Conservation (phyloP, 2,797 vertebrate species). For the Falco cherrug region DNA sequence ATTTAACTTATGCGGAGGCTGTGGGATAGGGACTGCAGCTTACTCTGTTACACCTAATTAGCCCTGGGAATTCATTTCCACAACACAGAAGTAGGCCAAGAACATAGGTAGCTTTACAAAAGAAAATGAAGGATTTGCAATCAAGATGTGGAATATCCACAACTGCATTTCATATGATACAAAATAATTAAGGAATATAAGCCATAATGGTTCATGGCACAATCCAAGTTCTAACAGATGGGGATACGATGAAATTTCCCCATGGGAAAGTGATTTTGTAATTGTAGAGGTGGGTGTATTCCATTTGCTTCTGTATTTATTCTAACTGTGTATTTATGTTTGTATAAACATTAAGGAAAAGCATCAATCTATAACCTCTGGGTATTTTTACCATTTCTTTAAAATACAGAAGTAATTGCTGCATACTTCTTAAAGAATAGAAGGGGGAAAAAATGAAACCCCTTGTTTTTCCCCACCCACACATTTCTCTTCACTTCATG, state of each 20-base stretch:
- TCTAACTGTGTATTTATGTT: conserved; percentile 53
- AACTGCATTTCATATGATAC: conserved; percentile 41
- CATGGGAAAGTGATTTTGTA: conserved; percentile 61
- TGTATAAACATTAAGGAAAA: conserved; percentile 61
- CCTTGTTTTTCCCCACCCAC: conserved; percentile 40
- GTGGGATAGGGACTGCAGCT: neutral
- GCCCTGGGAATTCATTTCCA: conserved; percentile 57
- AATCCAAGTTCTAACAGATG: conserved; percentile 55
- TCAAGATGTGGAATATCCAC: conserved; percentile 38
- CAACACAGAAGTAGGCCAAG: conserved; percentile 26
- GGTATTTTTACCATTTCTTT: conserved; percentile 54
- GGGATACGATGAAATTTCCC: conserved; percentile 36
- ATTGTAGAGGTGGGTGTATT: conserved; percentile 53
- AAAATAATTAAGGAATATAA: conserved; percentile 66
- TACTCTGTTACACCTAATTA: conserved; percentile 56
- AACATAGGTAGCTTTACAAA: conserved; percentile 48
- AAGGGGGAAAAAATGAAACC: conserved; percentile 15
- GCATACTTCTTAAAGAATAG: conserved; percentile 18
- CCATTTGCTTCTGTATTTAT: conserved; percentile 35
- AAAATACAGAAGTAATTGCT: conserved; percentile 59
- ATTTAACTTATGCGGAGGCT: neutral
- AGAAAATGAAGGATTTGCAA: conserved; percentile 58
- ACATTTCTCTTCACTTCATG: conserved; percentile 48
- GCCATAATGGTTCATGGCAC: conserved; percentile 33
- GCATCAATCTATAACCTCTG: conserved; percentile 39